These are phyloP conservation scores for Girardinichthys multiradiatus DNA, from an alignment of 2,113 vertebrate genomes.

Conservation along the genomic window DNA sequence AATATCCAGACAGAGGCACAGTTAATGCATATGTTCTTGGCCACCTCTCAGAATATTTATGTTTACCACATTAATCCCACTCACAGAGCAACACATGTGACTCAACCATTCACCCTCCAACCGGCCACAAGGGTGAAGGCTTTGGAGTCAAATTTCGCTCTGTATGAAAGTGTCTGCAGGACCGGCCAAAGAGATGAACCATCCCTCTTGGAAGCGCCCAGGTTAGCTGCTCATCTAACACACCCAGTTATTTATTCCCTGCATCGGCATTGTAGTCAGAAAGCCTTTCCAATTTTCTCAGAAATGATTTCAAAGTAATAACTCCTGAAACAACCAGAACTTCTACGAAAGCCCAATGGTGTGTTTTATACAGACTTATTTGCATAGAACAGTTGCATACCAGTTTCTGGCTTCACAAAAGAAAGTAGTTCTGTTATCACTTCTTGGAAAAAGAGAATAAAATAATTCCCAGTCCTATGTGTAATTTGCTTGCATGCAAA, in stretches of 20 bases:
- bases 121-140: constrained; percentile 18
- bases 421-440: not conserved
- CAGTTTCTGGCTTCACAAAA: not conserved
- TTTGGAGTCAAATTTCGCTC: constrained; percentile 32
- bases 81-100: not conserved
- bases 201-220: constrained; percentile 16
- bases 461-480: too few relatives aligned
- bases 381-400: not conserved
- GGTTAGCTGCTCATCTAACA: not conserved
- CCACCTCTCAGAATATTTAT: constrained; percentile 4
- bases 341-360: not conserved
- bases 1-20: too few relatives aligned
- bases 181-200: constrained; percentile 24
- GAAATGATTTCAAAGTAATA: not conserved
- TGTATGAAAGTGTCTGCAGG: constrained; percentile 6
- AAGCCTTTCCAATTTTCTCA: constrained; percentile 6
- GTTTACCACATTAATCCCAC: not conserved
- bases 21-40: not conserved
- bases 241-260: constrained; percentile 6
- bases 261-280: constrained; percentile 1
- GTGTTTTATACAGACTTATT: too few relatives aligned
- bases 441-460: not conserved
- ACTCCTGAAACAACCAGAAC: not conserved
- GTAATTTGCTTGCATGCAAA: too few relatives aligned
- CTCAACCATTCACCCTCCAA: constrained; percentile 5